These are phyloP conservation scores for Acrocephalus scirpaceus DNA, from an alignment of 2,797 vertebrate genomes.

Conservation along the genomic window DNA sequence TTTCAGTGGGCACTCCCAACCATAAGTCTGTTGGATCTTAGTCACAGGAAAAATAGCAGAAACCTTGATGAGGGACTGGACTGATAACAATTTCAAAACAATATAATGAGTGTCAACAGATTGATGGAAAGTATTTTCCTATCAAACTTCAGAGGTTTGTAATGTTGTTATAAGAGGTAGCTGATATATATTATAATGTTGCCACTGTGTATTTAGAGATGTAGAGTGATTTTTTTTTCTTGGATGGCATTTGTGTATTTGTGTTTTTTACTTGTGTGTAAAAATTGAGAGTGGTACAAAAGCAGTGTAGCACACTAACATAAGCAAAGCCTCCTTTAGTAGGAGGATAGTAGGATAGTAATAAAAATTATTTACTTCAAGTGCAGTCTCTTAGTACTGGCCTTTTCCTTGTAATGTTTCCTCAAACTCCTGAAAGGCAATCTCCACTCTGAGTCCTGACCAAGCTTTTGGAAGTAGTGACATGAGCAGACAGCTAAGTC, in stretches of 20 bases:
- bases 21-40: neutral
- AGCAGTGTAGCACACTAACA: neutral
- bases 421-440: neutral
- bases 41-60: neutral
- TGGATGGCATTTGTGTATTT: neutral
- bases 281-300: neutral
- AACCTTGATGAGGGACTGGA: neutral
- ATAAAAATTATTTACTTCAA: neutral
- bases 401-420: neutral
- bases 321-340: neutral
- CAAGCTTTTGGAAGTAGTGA: neutral
- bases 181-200: neutral
- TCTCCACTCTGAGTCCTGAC: neutral
- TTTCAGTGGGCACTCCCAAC: neutral
- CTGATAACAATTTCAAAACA: neutral
- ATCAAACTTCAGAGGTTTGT: neutral
- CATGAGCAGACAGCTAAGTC: neutral
- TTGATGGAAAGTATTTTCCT: neutral
- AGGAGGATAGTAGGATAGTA: neutral
- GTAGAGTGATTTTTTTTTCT: neutral
- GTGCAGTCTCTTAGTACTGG: neutral
- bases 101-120: neutral
- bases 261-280: neutral
- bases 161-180: neutral
- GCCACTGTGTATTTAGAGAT: neutral